A percentile compares a stretch with the other conserved stretches of the same genome.
phyloP scores from a whole-genome alignment of 2,113 vertebrate genomes.

The rat (Rattus norvegicus) region GRCr8 NC_086024.1:129332501-129333000 shows the following conservation, averaged over 20 bases:
- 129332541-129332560: neutral
- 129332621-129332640: neutral
- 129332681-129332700: neutral
- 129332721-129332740: neutral
- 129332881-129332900: neutral
- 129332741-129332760: neutral
- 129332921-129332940: neutral
- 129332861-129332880: rapidly evolving
- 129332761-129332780: neutral
- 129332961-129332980: neutral
- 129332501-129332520: neutral
- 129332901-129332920: neutral
- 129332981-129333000: neutral
- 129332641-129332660: neutral
- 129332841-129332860: neutral
- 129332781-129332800: neutral
- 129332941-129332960: neutral
- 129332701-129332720: neutral
- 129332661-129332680: neutral
- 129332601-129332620: neutral
- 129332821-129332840: neutral
- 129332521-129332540: neutral
- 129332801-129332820: neutral
- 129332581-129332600: neutral
- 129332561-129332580: neutral